Percentiles rank a stretch among this genome's conserved stretches.
These are phyloP conservation scores for Pseudotriccus pelzelni DNA, from an alignment of 2,797 vertebrate genomes.

Conservation along the genomic window DNA sequence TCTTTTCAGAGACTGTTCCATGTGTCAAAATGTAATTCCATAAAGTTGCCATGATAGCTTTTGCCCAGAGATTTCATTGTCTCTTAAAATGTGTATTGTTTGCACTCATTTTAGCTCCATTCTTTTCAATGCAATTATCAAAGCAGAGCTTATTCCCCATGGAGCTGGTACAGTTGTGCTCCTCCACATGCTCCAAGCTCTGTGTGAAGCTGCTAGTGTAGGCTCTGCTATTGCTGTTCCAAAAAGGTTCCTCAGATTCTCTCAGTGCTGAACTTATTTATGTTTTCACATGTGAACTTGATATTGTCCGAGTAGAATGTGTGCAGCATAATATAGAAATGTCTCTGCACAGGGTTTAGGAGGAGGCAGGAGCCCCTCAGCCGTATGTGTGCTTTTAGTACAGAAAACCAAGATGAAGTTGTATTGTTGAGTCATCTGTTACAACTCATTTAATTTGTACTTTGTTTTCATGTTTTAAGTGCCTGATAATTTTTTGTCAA, in stretches of 20 bases:
- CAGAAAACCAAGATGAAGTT: constrained; percentile 15
- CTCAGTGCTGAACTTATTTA: background rate
- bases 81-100: background rate
- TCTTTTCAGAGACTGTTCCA: background rate
- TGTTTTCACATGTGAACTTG: constrained; percentile 35
- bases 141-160: background rate
- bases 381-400: background rate
- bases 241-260: background rate
- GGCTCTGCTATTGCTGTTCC: constrained; percentile 32
- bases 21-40: background rate
- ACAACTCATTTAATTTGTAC: constrained; percentile 19
- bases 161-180: constrained; percentile 19
- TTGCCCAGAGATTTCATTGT: background rate
- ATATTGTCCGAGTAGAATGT: constrained; percentile 32
- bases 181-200: background rate
- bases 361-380: constrained; percentile 40
- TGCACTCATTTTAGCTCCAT: background rate
- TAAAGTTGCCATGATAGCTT: background rate
- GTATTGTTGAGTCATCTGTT: constrained; percentile 22
- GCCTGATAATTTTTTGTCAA: constrained; percentile 61
- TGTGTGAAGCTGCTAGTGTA: constrained; percentile 21
- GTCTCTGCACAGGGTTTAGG: constrained; percentile 31
- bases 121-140: background rate
- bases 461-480: constrained; percentile 65
- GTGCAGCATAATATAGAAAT: constrained; percentile 7